Conservation (phyloP, 2,797 vertebrate genomes). For the Sebastiscus albofasciatus region DNA sequence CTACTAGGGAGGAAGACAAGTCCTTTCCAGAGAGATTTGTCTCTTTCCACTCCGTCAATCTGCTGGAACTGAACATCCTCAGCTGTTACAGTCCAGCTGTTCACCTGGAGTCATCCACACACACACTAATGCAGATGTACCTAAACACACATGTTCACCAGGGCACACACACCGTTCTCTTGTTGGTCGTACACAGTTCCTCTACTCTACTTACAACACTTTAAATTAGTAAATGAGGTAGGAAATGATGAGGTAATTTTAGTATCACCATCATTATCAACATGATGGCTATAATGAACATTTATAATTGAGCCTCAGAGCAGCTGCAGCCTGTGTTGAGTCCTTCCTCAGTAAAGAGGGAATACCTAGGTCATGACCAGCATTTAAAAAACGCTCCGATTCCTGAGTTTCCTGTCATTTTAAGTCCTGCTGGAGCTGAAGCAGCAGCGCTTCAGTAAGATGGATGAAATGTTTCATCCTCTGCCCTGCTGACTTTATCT, state of each 20-base stretch:
- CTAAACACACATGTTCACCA: neutral
- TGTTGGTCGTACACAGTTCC: neutral
- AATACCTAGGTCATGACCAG: neutral
- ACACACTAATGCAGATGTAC: neutral
- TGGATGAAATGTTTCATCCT: conserved; percentile 8
- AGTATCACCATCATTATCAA: neutral
- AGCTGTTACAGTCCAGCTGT: conserved; percentile 56
- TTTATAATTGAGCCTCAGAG: neutral
- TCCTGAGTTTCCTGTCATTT: neutral
- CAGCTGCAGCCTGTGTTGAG: neutral
- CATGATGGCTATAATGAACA: neutral
- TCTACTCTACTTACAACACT: neutral
- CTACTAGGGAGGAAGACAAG: neutral
- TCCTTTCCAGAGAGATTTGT: neutral
- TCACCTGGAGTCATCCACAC: conserved; percentile 5
- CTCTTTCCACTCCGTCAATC: conserved; percentile 3
- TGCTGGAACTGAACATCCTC: conserved; percentile 8
- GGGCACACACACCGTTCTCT: neutral
- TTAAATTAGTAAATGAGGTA: neutral
- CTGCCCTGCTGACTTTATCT: conserved; percentile 23
- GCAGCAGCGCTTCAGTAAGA: neutral
- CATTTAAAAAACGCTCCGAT: neutral
- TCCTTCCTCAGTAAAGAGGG: neutral
- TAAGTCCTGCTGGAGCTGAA: neutral
- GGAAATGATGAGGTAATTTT: neutral